Evolutionary conservation across 2,797 vertebrate genomes (phyloP).

Genomic region (Tapera naevia): DNA sequence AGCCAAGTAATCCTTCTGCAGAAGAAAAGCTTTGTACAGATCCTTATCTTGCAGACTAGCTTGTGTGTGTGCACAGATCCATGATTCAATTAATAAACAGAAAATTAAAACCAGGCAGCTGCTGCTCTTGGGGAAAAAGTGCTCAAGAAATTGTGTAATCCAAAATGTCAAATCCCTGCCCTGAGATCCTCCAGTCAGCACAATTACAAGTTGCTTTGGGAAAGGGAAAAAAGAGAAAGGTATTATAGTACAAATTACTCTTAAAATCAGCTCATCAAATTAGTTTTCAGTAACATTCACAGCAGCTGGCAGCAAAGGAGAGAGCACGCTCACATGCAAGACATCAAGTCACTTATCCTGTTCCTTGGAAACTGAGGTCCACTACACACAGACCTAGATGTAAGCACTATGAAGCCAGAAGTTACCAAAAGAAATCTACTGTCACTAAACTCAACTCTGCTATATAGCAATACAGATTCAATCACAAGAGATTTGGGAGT

Average conservation of each 20-base stretch:
- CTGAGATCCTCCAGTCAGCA: constrained; percentile 11
- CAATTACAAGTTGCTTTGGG: constrained; percentile 15
- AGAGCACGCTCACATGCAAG: neutral
- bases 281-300: neutral
- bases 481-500: neutral
- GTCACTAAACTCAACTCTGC: neutral
- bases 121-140: constrained; percentile 11
- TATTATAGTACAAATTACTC: constrained; percentile 8
- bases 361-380: neutral
- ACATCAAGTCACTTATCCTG: neutral
- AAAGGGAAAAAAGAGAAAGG: constrained; percentile 15
- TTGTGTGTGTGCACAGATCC: neutral
- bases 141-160: constrained; percentile 40
- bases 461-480: neutral
- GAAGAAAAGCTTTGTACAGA: neutral
- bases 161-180: constrained; percentile 29
- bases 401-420: neutral
- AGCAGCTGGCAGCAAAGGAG: neutral
- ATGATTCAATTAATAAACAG: neutral
- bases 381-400: neutral
- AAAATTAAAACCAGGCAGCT: constrained; percentile 19
- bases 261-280: constrained; percentile 7
- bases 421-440: neutral
- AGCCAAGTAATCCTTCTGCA: constrained; percentile 2
- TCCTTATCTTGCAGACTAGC: neutral